phyloP scores from a whole-genome alignment of 1,140 invertebrate genomes.

The Neodiprion pinetum region DNA sequence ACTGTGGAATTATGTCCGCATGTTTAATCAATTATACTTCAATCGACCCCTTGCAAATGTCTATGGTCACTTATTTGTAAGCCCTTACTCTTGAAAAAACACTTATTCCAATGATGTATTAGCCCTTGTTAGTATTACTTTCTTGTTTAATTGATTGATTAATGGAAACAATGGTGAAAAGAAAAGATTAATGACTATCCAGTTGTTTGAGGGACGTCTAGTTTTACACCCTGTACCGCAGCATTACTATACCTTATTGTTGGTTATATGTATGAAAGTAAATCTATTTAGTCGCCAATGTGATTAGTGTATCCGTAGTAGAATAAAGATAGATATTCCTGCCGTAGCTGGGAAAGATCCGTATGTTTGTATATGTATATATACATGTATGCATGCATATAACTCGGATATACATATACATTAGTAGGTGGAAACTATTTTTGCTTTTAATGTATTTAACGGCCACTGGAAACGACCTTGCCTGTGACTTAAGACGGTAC shows the following conservation, averaged over 20 bases:
- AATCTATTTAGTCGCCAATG: neutral
- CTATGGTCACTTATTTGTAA: no score
- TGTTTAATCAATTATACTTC: no score
- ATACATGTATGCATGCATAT: neutral
- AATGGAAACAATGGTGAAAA: neutral
- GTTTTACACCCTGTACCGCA: neutral
- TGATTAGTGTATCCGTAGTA: neutral
- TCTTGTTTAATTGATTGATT: neutral
- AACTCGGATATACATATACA: conserved; percentile 1
- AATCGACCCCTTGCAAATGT: no score
- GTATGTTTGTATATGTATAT: neutral
- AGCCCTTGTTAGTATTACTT: neutral
- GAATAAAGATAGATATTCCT: neutral
- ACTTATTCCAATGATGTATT: neutral
- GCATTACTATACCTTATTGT: neutral
- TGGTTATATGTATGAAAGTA: neutral
- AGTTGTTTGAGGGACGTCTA: no score
- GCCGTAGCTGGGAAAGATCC: neutral
- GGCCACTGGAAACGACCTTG: conserved; percentile 34
- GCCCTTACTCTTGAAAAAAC: neutral
- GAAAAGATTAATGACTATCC: neutral
- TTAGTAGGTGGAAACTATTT: neutral
- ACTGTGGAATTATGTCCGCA: no score
- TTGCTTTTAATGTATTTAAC: conserved; percentile 4
- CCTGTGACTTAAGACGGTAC: conserved; percentile 19